Conservation (phyloP, 2,797 vertebrate genomes). For the Lycodopsis pacificus region DNA sequence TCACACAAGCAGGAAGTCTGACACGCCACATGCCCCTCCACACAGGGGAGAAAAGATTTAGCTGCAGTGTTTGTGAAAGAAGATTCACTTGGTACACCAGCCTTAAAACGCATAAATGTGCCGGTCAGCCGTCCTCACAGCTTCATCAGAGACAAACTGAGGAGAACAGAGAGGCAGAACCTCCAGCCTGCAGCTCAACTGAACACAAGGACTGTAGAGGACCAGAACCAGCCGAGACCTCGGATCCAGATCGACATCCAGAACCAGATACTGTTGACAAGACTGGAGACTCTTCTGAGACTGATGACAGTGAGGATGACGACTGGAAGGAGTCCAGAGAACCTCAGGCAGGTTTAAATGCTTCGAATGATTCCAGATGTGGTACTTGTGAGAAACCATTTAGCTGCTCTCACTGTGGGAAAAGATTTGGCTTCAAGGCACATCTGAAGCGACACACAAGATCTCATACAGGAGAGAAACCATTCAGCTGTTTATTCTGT, state of each 20-base stretch:
- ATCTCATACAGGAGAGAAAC: neutral
- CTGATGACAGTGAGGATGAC: neutral
- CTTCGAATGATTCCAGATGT: neutral
- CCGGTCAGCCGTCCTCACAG: neutral
- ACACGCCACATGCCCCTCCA: neutral
- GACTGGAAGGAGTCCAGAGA: neutral
- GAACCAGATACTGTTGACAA: neutral
- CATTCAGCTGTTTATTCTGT: neutral
- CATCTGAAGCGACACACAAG: neutral
- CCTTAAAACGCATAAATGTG: neutral
- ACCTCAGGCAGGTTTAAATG: neutral
- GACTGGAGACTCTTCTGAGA: neutral
- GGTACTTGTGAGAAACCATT: neutral
- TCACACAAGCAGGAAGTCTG: conserved; percentile 1
- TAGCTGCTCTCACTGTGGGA: neutral
- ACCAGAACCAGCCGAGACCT: neutral
- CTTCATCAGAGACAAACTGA: no score
- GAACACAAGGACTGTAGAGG: neutral
- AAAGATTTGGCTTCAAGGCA: neutral
- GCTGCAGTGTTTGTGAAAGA: neutral
- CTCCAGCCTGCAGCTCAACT: neutral
- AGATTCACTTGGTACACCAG: neutral
- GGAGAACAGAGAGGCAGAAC: neutral
- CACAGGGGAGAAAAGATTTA: neutral
- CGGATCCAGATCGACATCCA: neutral